These are phyloP conservation scores for Pentamera pediparva DNA, from an alignment of 53 echinoderm and acorn worm genomes.

Conservation along the genomic window DNA sequence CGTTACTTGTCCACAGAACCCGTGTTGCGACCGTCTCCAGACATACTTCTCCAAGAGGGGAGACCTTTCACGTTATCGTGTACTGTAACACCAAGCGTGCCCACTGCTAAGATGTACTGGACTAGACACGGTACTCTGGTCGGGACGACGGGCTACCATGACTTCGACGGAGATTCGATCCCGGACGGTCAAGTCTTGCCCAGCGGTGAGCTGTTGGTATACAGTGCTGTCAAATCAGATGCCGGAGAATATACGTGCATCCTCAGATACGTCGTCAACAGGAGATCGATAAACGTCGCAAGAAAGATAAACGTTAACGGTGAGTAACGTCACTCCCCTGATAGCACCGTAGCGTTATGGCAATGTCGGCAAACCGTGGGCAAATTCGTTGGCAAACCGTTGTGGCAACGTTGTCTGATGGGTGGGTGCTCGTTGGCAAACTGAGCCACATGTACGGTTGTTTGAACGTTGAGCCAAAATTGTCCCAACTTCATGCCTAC, in stretches of 20 bases:
- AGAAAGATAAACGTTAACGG: constrained; percentile 8
- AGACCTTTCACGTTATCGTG: not conserved
- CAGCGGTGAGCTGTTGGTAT: not conserved
- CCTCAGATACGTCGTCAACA: constrained; percentile 2
- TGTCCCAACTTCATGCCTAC: too few relatives aligned
- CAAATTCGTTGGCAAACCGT: too few relatives aligned
- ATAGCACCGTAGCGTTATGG: too few relatives aligned
- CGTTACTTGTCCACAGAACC: constrained; percentile 4
- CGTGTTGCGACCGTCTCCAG: not conserved
- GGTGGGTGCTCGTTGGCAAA: too few relatives aligned
- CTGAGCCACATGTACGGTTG: too few relatives aligned
- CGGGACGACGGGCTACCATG: constrained; percentile 7
- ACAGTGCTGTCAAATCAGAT: not conserved
- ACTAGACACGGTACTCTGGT: not conserved
- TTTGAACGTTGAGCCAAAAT: too few relatives aligned
- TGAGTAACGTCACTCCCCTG: too few relatives aligned
- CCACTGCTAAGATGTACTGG: not conserved
- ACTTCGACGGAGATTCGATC: constrained; percentile 7
- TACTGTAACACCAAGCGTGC: not conserved
- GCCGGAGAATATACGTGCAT: constrained; percentile 9
- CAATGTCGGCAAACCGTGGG: too few relatives aligned
- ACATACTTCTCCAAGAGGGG: not conserved
- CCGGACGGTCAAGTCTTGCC: not conserved
- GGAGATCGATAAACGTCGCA: not conserved
- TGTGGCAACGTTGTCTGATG: too few relatives aligned